A percentile compares a stretch with the other conserved stretches of the same genome.
phyloP scores from a whole-genome alignment of 2,113 vertebrate species.

The Oenanthe oenanthe region DNA sequence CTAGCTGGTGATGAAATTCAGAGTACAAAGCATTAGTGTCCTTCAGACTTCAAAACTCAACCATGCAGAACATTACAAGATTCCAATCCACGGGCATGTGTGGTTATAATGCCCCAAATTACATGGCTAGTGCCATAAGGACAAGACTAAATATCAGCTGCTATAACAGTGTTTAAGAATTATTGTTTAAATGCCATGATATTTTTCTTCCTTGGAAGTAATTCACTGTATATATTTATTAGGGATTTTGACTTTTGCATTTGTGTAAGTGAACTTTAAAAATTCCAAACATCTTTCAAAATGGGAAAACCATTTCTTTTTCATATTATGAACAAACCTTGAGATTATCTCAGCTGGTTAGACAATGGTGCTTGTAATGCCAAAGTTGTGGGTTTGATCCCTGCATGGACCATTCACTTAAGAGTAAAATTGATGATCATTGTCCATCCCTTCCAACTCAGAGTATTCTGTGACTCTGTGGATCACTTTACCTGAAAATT shows the following conservation, averaged over 20 bases:
- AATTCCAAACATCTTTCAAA: neutral
- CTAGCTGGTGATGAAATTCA: neutral
- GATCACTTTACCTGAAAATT: neutral
- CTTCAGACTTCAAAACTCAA: neutral
- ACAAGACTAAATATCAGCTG: neutral
- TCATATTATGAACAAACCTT: neutral
- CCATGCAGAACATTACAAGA: accelerated
- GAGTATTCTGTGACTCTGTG: neutral
- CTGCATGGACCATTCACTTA: neutral
- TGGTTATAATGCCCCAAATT: neutral
- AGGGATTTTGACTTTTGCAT: neutral
- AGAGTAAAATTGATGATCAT: neutral
- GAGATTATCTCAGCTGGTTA: neutral
- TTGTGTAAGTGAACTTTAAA: neutral
- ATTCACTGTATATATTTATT: neutral
- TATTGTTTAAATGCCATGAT: neutral
- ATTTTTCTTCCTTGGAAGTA: neutral
- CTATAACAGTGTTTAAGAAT: neutral
- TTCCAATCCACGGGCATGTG: neutral
- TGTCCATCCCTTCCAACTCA: neutral
- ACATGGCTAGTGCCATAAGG: neutral
- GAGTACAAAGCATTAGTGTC: neutral
- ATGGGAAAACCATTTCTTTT: neutral
- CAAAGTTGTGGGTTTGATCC: neutral
- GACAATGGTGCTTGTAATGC: neutral